A percentile compares a stretch with the other conserved stretches of the same genome.
Conservation (phyloP, 2,113 vertebrate species). For the Gorilla gorilla region DNA sequence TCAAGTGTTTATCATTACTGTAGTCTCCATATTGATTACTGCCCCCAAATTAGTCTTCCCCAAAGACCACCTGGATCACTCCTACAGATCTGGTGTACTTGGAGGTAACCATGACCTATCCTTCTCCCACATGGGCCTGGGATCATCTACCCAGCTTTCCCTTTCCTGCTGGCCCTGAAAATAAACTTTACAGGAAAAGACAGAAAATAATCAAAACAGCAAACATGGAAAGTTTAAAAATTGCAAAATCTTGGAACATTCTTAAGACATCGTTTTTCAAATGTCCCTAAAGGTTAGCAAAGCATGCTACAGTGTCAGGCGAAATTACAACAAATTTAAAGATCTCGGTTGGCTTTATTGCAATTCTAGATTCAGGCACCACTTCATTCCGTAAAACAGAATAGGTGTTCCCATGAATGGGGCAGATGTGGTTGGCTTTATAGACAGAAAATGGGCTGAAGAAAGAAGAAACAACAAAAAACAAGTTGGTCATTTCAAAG, state of each 20-base stretch:
- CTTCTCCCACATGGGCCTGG: background rate
- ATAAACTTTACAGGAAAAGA: background rate
- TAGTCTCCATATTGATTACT: background rate
- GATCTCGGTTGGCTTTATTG: background rate
- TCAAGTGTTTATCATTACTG: background rate
- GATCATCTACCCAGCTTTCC: background rate
- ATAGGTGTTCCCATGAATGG: background rate
- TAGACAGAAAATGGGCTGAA: background rate
- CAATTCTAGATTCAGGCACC: background rate
- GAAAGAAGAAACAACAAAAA: background rate
- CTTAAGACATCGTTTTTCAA: background rate
- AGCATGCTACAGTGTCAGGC: background rate
- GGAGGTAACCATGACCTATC: background rate
- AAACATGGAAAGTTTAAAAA: background rate
- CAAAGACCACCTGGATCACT: background rate
- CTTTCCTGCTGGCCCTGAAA: background rate
- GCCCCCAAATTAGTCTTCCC: background rate
- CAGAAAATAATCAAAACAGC: background rate
- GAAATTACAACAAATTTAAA: background rate
- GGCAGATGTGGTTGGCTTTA: background rate
- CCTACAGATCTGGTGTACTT: background rate
- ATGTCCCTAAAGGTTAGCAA: constrained; percentile 19
- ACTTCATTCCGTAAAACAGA: background rate
- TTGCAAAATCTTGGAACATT: background rate
- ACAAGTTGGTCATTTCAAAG: background rate